These are phyloP conservation scores for Athetis lepigone DNA, from an alignment of 2,888 invertebrate genomes.

Conservation along the genomic window DNA sequence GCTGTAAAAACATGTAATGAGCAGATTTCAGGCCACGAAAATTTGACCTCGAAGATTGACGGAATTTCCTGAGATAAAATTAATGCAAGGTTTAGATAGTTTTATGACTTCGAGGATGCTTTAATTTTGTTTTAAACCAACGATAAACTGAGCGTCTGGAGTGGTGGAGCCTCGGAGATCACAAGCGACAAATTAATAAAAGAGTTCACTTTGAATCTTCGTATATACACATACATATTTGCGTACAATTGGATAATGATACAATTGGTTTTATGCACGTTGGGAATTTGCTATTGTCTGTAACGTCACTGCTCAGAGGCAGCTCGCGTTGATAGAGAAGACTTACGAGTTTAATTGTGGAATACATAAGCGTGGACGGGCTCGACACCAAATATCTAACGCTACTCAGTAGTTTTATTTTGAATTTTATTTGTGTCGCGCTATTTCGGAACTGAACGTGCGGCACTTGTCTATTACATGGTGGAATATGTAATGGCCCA, in stretches of 20 bases:
- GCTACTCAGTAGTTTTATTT: slow-evolving; percentile 89
- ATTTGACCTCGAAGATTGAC: slow-evolving; percentile 71
- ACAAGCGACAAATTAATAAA: slow-evolving; percentile 22
- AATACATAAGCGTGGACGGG: slow-evolving; percentile 74
- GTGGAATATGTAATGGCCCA: slow-evolving; percentile 80
- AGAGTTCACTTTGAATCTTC: slow-evolving; percentile 20
- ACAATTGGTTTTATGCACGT: slow-evolving; percentile 26
- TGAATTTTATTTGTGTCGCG: slow-evolving; percentile 90
- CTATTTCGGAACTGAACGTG: slow-evolving; percentile 88
- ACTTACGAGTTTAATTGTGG: slow-evolving; percentile 76
- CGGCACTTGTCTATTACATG: slow-evolving; percentile 87
- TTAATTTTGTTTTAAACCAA: not conserved
- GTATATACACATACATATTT: slow-evolving; percentile 28
- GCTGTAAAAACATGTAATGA: slow-evolving; percentile 64
- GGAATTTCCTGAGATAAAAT: slow-evolving; percentile 73
- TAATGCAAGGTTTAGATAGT: slow-evolving; percentile 50
- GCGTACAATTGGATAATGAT: slow-evolving; percentile 39
- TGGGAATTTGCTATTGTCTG: slow-evolving; percentile 48
- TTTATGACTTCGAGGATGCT: slow-evolving; percentile 45
- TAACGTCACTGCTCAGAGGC: slow-evolving; percentile 32
- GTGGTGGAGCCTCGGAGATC: slow-evolving; percentile 2
- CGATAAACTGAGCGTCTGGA: not conserved
- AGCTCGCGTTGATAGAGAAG: slow-evolving; percentile 60
- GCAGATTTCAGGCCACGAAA: slow-evolving; percentile 66
- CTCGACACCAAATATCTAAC: slow-evolving; percentile 84